Evolutionary conservation across 2,888 invertebrate species (phyloP), one percentile per base, ranked within the genome.

Genomic region (Drosophila tanythrix): DNA sequence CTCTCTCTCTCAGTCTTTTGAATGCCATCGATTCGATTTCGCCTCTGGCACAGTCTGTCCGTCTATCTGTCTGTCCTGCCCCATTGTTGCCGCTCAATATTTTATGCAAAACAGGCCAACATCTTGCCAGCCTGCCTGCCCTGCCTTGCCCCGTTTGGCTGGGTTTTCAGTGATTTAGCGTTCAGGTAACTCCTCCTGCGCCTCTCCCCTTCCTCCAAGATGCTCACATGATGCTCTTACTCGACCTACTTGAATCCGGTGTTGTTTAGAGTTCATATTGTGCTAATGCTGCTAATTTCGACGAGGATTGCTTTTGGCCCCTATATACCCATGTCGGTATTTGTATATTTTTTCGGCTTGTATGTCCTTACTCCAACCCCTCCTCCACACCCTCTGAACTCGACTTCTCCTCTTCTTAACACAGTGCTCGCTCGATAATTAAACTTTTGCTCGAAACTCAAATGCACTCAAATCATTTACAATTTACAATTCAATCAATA

Each of bases 101-200:
- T 83, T 88, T 85, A 85, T 88, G 85, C 87, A 85, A 86, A 85
- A 72, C 73, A 81, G 68, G 57, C 57, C 43, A 57, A 40, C 57
- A 33, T n/a, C 51, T 29, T 31, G 11, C n/a, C 46, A 46, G 46
- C 29, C 43, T 33, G 25, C 21, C 40, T 51, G 10, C n/a, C 29
- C 33, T 13, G 7, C 33, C 56, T 1, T 33, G n/a, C 7, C 15
- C 35, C n/a, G 18, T 33, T 31, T 40, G 56, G 58, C 61, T 71
- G 36, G 25, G 21, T 31, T 43, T 31, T 21, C 29, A 31, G 57
- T 76, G 76, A 76, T 76, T 76, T 76, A 76, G 72, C 76, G 56
- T 50, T 74, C 60, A 68, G 51, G 60, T 61, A 51, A 36, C 27
- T 48, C 50, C 40, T 48, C 35, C 52, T 52, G 3, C 10, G n/a